phyloP scores from a whole-genome alignment of 2,797 vertebrate species.

The Moxostoma hubbsi region DNA sequence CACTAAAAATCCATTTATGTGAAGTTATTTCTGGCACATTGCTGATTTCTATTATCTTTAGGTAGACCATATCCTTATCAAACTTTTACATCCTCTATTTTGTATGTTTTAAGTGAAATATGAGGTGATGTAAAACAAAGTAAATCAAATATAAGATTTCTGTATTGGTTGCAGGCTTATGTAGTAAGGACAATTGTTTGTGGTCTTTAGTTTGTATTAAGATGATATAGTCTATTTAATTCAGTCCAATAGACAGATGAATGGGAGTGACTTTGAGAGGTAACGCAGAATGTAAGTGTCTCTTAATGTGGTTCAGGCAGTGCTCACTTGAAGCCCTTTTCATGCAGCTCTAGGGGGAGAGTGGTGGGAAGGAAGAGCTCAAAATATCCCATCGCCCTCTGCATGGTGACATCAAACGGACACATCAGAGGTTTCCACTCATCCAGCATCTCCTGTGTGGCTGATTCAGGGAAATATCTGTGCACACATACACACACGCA shows the following conservation, averaged over 20 bases:
- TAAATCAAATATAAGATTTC: not conserved
- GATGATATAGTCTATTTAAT: not conserved
- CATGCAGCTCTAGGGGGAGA: conserved; percentile 90
- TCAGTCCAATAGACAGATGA: not conserved
- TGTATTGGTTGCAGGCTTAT: not conserved
- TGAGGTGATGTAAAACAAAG: too few species aligned
- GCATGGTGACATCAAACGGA: conserved; percentile 98
- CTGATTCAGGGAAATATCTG: conserved; percentile 91
- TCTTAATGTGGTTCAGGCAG: not conserved
- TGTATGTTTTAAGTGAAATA: too few species aligned
- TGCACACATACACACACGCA: not conserved
- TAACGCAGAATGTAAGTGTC: not conserved
- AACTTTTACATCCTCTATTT: too few species aligned
- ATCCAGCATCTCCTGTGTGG: conserved; percentile 94
- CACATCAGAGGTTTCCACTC: conserved; percentile 97
- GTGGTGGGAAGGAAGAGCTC: conserved; percentile 96
- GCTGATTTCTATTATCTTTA: too few species aligned
- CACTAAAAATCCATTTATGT: too few species aligned
- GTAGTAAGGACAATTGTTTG: not conserved
- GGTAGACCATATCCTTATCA: too few species aligned
- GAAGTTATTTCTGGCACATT: too few species aligned
- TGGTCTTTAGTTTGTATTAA: too few species aligned
- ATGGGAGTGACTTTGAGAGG: not conserved
- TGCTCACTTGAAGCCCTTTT: conserved; percentile 93
- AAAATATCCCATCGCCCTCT: conserved; percentile 94